phyloP scores from a whole-genome alignment of 2,113 vertebrate species.

The Laticauda colubrina region DNA sequence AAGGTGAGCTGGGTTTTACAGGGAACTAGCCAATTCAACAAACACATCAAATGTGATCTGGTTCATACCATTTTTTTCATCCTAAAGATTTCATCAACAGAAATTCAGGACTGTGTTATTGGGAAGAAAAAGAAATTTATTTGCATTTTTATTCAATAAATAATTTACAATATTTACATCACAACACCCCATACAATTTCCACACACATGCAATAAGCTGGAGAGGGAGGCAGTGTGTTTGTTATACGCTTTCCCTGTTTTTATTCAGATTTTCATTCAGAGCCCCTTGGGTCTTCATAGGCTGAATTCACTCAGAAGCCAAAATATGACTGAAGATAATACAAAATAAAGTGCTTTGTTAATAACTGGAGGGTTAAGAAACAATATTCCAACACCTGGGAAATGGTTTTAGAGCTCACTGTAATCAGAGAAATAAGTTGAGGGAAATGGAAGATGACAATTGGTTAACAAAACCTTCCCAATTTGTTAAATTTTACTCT shows the following conservation, averaged over 20 bases:
- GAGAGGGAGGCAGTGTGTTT: neutral
- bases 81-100: neutral
- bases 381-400: constrained; percentile 25
- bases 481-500: neutral
- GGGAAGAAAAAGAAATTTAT: constrained; percentile 75
- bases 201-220: constrained; percentile 61
- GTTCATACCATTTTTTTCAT: neutral
- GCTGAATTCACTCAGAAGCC: constrained; percentile 63
- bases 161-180: constrained; percentile 98
- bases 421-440: neutral
- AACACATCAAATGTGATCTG: neutral
- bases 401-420: neutral
- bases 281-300: constrained; percentile 59
- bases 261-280: constrained; percentile 39
- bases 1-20: neutral
- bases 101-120: constrained; percentile 1
- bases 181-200: constrained; percentile 72
- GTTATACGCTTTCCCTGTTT: accelerated
- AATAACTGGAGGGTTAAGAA: constrained; percentile 64
- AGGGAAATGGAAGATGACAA: too few species aligned
- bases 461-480: neutral
- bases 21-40: neutral
- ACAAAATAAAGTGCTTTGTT: constrained; percentile 83
- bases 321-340: constrained; percentile 70
- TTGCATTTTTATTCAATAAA: constrained; percentile 89